Percentiles rank a stretch among this genome's conserved stretches.
phyloP scores from a whole-genome alignment of 2,113 vertebrate species.

The Opisthocomus hoazin region DNA sequence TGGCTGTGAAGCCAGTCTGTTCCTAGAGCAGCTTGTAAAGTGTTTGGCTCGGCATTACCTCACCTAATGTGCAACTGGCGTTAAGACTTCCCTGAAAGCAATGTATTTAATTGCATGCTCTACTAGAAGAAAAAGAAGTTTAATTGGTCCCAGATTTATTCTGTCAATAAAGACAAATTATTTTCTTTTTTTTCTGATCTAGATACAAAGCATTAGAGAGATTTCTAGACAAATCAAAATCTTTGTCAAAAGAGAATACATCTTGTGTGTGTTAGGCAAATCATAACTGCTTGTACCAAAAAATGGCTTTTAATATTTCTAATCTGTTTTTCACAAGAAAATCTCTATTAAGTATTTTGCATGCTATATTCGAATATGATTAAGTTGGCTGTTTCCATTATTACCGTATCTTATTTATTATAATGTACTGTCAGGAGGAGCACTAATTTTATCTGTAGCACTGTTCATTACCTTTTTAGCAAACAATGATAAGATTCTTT shows the following conservation, averaged over 20 bases:
- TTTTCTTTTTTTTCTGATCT: not conserved
- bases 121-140: slow-evolving; percentile 1
- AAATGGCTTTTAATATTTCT: not conserved
- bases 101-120: slow-evolving; percentile 23
- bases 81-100: slow-evolving; percentile 50
- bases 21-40: slow-evolving; percentile 26
- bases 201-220: not conserved
- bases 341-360: not conserved
- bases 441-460: not conserved
- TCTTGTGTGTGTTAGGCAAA: not conserved
- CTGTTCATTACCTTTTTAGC: not conserved
- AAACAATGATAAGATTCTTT: slow-evolving; percentile 8
- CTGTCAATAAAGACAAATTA: slow-evolving; percentile 18
- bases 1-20: not conserved
- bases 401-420: slow-evolving; percentile 7
- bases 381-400: not conserved
- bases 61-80: not conserved
- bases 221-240: not conserved
- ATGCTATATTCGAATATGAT: not conserved
- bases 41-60: slow-evolving; percentile 51
- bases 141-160: slow-evolving; percentile 53
- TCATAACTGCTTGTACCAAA: not conserved
- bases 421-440: not conserved
- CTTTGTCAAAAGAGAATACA: not conserved
- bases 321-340: not conserved